A percentile compares a stretch with the other conserved stretches of the same genome.
These are phyloP conservation scores for Tiaroga cobitis DNA, from an alignment of 2,797 vertebrate genomes.

Conservation along the genomic window DNA sequence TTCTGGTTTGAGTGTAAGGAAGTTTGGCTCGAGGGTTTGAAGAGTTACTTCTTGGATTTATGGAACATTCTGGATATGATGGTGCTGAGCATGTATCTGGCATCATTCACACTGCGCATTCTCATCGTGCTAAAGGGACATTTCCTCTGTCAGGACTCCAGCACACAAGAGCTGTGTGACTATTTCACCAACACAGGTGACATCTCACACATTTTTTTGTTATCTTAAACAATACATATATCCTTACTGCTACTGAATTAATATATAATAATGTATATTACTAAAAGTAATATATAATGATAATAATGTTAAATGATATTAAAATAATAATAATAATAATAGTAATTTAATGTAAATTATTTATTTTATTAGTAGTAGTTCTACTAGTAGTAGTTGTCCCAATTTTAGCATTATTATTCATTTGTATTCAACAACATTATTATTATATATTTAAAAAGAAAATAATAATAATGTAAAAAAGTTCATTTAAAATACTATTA, in stretches of 20 bases:
- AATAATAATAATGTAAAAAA: not conserved
- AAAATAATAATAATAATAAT: too few relatives aligned
- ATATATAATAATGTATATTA: too few relatives aligned
- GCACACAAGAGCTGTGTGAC: constrained; percentile 37
- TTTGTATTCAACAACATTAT: not conserved
- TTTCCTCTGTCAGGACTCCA: constrained; percentile 73
- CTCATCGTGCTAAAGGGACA: constrained; percentile 82
- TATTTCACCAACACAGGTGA: constrained; percentile 59
- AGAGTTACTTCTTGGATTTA: constrained; percentile 87
- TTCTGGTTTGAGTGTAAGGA: constrained; percentile 94
- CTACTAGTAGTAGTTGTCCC: not conserved
- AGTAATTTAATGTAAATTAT: not conserved
- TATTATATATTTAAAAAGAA: not conserved
- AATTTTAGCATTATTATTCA: not conserved
- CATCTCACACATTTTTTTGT: not conserved
- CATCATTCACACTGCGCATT: constrained; percentile 83
- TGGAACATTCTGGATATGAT: constrained; percentile 91
- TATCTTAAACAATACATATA: too few relatives aligned
- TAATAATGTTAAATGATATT: too few relatives aligned
- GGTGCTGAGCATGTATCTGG: constrained; percentile 90
- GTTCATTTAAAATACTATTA: not conserved
- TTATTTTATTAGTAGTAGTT: too few relatives aligned
- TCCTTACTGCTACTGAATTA: too few relatives aligned
- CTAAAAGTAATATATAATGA: too few relatives aligned
- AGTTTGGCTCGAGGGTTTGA: constrained; percentile 89